Evolutionary conservation across 1,140 invertebrate species (phyloP).

Genomic region (Aphidius gifuensis): DNA sequence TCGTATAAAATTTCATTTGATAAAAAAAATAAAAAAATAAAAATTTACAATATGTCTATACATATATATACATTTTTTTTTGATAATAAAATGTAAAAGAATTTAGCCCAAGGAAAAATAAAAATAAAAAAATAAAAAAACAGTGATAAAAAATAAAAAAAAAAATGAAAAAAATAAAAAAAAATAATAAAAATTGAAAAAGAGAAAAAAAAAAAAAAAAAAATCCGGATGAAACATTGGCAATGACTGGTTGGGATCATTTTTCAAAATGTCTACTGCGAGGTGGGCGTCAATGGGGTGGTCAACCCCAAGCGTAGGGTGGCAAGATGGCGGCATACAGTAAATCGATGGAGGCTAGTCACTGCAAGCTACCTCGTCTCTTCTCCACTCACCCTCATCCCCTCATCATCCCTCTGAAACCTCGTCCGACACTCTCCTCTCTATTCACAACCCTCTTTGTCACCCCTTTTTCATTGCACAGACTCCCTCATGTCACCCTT

Average conservation of each 20-base stretch:
- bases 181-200: slow-evolving; percentile 2
- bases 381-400: slow-evolving; percentile 25
- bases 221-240: slow-evolving; percentile 16
- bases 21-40: slow-evolving; percentile 9
- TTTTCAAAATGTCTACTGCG: slow-evolving; percentile 52
- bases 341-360: slow-evolving; percentile 54
- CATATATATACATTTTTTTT: too few relatives aligned
- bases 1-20: too few relatives aligned
- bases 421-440: slow-evolving; percentile 16
- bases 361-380: slow-evolving; percentile 48
- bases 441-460: slow-evolving; percentile 7
- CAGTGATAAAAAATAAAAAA: neutral
- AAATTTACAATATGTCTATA: neutral
- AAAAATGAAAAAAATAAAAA: too few relatives aligned
- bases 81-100: too few relatives aligned
- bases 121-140: slow-evolving; percentile 15
- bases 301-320: slow-evolving; percentile 43
- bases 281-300: slow-evolving; percentile 30
- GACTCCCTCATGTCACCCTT: slow-evolving; percentile 7
- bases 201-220: slow-evolving; percentile 13
- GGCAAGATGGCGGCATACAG: slow-evolving; percentile 52
- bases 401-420: slow-evolving; percentile 31
- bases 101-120: neutral
- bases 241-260: slow-evolving; percentile 50
- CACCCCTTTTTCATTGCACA: neutral